Percentiles rank a stretch among this genome's conserved stretches.
Conservation (phyloP, 2,797 vertebrate genomes). For the Enteromius fasciolatus region DNA sequence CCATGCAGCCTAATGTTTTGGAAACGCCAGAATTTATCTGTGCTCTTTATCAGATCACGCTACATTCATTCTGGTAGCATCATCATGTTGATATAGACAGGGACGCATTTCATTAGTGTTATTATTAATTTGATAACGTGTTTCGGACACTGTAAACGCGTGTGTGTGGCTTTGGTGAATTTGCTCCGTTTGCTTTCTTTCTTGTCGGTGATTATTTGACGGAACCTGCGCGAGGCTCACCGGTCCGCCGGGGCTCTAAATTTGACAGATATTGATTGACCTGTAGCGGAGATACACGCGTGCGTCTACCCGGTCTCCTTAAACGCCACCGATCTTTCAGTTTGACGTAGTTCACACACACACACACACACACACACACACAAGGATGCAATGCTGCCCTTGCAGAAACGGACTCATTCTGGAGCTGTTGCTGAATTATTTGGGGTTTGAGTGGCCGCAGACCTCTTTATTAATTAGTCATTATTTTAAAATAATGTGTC, state of each 20-base stretch:
- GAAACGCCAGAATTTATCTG: slow-evolving; percentile 9
- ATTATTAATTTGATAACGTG: slow-evolving; percentile 1
- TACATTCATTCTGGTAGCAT: not conserved
- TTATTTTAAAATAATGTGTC: not conserved
- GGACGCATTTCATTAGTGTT: not conserved
- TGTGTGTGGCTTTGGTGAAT: slow-evolving; percentile 14
- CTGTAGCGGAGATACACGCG: slow-evolving; percentile 27
- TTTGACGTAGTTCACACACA: slow-evolving; percentile 34
- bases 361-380: not conserved
- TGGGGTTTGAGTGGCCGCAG: not conserved
- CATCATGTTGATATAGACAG: not conserved
- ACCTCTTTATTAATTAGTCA: not conserved
- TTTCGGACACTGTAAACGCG: not conserved
- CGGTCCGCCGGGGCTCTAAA: slow-evolving; percentile 31
- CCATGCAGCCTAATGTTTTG: slow-evolving; percentile 65
- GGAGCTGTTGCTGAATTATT: slow-evolving; percentile 6
- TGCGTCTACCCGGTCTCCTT: slow-evolving; percentile 26
- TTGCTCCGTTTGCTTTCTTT: not conserved
- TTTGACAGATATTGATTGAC: slow-evolving; percentile 55
- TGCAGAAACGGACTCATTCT: not conserved
- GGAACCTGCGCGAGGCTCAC: slow-evolving; percentile 28
- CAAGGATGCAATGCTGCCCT: not conserved
- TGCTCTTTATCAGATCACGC: not conserved
- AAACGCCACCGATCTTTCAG: slow-evolving; percentile 24
- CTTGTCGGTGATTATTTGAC: slow-evolving; percentile 16